phyloP scores from a whole-genome alignment of 2,113 vertebrate species.

The Hipposideros armiger region DNA sequence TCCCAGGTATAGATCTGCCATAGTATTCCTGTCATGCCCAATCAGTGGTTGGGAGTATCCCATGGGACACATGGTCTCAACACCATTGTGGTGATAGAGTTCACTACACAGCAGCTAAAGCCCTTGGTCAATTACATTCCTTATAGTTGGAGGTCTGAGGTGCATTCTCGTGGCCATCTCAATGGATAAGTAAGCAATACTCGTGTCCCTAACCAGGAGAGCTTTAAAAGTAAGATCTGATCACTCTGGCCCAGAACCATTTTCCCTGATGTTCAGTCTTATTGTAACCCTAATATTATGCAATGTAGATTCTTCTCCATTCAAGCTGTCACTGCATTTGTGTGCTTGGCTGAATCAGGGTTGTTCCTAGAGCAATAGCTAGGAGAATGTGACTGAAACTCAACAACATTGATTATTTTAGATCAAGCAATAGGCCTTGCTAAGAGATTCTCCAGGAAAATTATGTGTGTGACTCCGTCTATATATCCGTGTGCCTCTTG shows the following conservation, averaged over 20 bases:
- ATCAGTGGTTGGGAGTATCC: neutral
- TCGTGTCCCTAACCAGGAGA: neutral
- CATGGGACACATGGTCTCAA: neutral
- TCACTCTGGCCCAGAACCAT: neutral
- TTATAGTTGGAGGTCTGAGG: neutral
- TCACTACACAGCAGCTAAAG: neutral
- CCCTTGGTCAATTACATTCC: neutral
- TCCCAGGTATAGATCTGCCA: neutral
- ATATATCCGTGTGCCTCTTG: neutral
- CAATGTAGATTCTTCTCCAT: neutral
- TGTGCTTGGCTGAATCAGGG: neutral
- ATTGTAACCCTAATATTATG: neutral
- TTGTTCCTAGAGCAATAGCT: conserved; percentile 9
- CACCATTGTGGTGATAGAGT: neutral
- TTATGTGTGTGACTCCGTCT: neutral
- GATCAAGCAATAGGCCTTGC: neutral
- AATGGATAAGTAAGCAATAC: neutral
- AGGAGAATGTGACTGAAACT: neutral
- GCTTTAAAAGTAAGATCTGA: neutral
- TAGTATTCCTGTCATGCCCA: neutral
- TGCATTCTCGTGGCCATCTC: neutral
- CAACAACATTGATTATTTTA: neutral
- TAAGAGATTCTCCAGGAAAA: neutral
- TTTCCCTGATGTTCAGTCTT: neutral
- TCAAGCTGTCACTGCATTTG: neutral